Evolutionary conservation across 2,113 vertebrate species (phyloP).

Genomic region (Acrocephalus arundinaceus): DNA sequence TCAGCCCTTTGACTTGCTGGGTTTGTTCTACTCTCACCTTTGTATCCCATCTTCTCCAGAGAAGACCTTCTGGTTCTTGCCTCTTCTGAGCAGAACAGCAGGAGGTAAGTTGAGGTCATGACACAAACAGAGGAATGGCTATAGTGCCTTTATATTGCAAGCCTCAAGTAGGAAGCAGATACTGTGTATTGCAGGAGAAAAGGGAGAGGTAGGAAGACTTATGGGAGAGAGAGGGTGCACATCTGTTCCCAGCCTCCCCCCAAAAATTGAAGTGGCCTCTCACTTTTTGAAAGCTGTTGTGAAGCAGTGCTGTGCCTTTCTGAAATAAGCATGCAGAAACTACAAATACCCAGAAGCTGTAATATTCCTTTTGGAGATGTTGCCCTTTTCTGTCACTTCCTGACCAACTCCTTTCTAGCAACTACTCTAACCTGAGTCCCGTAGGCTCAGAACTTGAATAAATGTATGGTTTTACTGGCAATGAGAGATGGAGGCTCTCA

Average conservation of each 20-base stretch:
- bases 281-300: neutral
- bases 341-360: neutral
- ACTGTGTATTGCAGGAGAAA: neutral
- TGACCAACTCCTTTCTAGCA: neutral
- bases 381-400: neutral
- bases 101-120: neutral
- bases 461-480: neutral
- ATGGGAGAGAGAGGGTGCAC: rapidly evolving
- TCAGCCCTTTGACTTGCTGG: neutral
- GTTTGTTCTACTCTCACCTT: neutral
- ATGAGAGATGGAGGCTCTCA: neutral
- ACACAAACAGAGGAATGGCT: neutral
- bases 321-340: neutral
- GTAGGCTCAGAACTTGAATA: neutral
- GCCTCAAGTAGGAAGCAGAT: neutral
- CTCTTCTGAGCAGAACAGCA: neutral
- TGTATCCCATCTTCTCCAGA: neutral
- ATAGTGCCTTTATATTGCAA: neutral
- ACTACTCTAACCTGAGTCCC: neutral
- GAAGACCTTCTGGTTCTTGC: neutral
- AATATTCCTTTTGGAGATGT: neutral
- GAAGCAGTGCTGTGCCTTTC: neutral
- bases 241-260: neutral
- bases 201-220: neutral
- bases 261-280: neutral